These are phyloP conservation scores for Cephus rjabovi DNA, from an alignment of 2,888 invertebrate genomes.

Conservation along the genomic window DNA sequence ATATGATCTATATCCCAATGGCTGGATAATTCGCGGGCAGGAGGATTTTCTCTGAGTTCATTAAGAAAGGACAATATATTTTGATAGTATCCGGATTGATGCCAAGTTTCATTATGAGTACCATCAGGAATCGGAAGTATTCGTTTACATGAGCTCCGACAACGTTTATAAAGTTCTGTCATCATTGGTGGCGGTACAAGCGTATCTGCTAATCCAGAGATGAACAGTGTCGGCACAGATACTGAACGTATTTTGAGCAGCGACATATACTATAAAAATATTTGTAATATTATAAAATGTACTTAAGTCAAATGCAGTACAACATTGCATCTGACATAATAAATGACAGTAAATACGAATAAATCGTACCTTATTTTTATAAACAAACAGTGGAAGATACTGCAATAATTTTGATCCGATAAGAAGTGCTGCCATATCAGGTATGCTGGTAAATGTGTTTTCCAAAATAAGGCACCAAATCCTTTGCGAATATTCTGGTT, in stretches of 20 bases:
- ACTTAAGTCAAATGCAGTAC: not conserved
- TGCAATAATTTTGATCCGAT: slow-evolving; percentile 79
- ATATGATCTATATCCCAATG: slow-evolving; percentile 58
- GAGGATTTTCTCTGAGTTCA: slow-evolving; percentile 57
- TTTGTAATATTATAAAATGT: slow-evolving; percentile 9
- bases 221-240: slow-evolving; percentile 83
- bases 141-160: slow-evolving; percentile 82
- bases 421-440: slow-evolving; percentile 89
- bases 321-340: not conserved
- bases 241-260: slow-evolving; percentile 80
- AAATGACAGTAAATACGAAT: slow-evolving; percentile 8
- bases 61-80: slow-evolving; percentile 51
- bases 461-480: slow-evolving; percentile 91
- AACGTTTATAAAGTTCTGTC: slow-evolving; percentile 80
- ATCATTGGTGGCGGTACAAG: slow-evolving; percentile 94
- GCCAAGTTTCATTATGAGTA: slow-evolving; percentile 96
- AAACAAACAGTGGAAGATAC: slow-evolving; percentile 84
- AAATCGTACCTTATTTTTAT: slow-evolving; percentile 87
- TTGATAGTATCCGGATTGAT: slow-evolving; percentile 82
- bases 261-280: slow-evolving; percentile 76
- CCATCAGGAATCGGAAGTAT: slow-evolving; percentile 83
- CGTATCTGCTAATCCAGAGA: slow-evolving; percentile 88
- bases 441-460: slow-evolving; percentile 96
- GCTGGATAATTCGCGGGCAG: slow-evolving; percentile 40
- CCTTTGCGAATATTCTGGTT: slow-evolving; percentile 80